Evolutionary conservation across 2,113 vertebrate genomes (phyloP).

Genomic region (Bothrops jararaca): DNA sequence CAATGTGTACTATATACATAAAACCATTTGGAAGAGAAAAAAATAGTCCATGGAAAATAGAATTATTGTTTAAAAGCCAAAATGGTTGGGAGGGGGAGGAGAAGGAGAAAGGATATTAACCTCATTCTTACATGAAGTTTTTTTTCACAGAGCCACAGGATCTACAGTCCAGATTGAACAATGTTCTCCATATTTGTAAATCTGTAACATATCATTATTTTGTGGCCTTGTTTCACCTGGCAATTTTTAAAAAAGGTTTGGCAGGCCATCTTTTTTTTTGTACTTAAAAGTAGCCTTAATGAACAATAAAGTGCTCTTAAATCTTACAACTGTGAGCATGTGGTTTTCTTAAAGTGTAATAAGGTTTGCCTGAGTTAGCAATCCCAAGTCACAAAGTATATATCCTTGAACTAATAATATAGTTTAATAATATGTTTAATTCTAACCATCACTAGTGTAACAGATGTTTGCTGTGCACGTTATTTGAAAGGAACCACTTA

Average conservation of each 20-base stretch:
- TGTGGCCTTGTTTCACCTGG: constrained; percentile 92
- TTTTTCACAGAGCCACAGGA: constrained; percentile 69
- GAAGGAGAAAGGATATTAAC: constrained; percentile 44
- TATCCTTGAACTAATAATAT: no score
- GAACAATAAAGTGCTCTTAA: constrained; percentile 99
- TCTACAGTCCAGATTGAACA: constrained; percentile 70
- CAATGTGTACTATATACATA: constrained; percentile 30
- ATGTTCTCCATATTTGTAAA: constrained; percentile 82
- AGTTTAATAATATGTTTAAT: no score
- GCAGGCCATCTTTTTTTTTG: constrained; percentile 99
- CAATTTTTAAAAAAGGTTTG: constrained; percentile 89
- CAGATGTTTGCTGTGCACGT: no score
- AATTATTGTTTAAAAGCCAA: constrained; percentile 43
- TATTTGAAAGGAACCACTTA: no score
- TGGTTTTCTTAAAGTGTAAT: not conserved
- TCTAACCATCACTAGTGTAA: no score
- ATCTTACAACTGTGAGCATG: constrained; percentile 66
- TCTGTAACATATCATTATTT: constrained; percentile 85
- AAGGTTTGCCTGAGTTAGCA: not conserved
- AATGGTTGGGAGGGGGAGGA: constrained; percentile 43
- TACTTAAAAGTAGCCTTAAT: constrained; percentile 99
- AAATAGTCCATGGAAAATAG: not conserved
- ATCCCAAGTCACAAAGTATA: not conserved
- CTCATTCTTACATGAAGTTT: constrained; percentile 38
- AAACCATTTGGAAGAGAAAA: not conserved